Percentiles rank a stretch among this genome's conserved stretches.
These are phyloP conservation scores for Camelus dromedarius DNA, from an alignment of 2,113 vertebrate genomes.

Conservation along the genomic window DNA sequence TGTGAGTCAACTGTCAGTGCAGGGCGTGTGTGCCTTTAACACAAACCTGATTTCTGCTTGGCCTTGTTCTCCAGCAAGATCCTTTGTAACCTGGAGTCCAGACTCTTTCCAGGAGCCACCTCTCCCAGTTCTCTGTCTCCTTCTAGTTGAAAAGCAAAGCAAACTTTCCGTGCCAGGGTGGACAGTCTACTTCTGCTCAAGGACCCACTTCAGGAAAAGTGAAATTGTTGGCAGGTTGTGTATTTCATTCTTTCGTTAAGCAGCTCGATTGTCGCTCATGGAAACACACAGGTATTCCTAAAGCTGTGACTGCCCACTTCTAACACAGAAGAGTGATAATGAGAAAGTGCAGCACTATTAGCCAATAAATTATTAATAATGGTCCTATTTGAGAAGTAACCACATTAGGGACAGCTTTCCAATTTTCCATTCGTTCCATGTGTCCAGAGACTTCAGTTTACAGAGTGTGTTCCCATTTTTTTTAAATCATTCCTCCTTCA, in stretches of 20 bases:
- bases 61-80: background rate
- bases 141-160: background rate
- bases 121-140: background rate
- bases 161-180: no score
- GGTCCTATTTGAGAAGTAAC: background rate
- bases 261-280: background rate
- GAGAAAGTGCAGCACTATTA: background rate
- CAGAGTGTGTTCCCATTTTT: background rate
- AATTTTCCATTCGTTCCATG: background rate
- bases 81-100: background rate
- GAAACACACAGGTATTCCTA: background rate
- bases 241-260: background rate
- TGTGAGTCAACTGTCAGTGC: background rate
- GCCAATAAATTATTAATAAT: background rate
- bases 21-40: background rate
- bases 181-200: background rate
- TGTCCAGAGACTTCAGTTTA: background rate
- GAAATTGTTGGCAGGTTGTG: background rate
- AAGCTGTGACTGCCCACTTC: background rate
- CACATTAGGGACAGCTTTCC: background rate
- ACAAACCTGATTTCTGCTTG: background rate
- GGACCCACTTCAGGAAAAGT: background rate
- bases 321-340: conserved; percentile 25
- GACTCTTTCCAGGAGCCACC: background rate
- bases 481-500: background rate